phyloP scores from a whole-genome alignment of 2,888 invertebrate species.

The Tetragnatha montana region DNA sequence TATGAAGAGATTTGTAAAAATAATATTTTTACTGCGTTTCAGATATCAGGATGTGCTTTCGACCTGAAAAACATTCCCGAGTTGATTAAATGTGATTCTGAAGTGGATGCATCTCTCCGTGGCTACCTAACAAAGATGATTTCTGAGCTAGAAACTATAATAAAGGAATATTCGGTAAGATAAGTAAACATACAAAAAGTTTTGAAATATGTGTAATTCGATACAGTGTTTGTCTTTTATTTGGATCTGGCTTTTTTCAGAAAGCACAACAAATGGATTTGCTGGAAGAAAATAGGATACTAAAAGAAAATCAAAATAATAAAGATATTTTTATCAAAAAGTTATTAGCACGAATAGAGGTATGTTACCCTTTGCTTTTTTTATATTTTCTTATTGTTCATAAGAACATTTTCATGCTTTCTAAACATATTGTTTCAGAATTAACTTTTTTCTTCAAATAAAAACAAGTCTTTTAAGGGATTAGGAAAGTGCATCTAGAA shows the following conservation, averaged over 20 bases:
- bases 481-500: too few species aligned
- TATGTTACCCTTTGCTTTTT: neutral
- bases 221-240: too few species aligned
- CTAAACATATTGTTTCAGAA: too few species aligned
- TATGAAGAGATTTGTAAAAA: neutral
- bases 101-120: slow-evolving; percentile 5
- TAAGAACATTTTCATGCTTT: too few species aligned
- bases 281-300: slow-evolving; percentile 40
- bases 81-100: neutral
- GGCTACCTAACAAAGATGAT: slow-evolving; percentile 25
- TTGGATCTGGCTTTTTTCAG: slow-evolving; percentile 26
- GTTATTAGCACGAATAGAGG: slow-evolving; percentile 47
- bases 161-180: slow-evolving; percentile 48
- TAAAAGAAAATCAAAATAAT: slow-evolving; percentile 57
- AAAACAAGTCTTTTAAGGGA: too few species aligned
- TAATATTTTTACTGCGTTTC: neutral
- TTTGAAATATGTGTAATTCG: too few species aligned
- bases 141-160: slow-evolving; percentile 28
- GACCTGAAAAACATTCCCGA: neutral
- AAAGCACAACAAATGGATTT: slow-evolving; percentile 67
- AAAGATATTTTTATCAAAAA: slow-evolving; percentile 67
- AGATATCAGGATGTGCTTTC: slow-evolving; percentile 15
- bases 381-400: too few species aligned
- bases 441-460: too few species aligned
- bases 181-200: neutral